Percentiles rank a stretch among this genome's conserved stretches.
These are phyloP conservation scores for Megamerina dolium DNA, from an alignment of 2,888 invertebrate genomes.

Conservation along the genomic window DNA sequence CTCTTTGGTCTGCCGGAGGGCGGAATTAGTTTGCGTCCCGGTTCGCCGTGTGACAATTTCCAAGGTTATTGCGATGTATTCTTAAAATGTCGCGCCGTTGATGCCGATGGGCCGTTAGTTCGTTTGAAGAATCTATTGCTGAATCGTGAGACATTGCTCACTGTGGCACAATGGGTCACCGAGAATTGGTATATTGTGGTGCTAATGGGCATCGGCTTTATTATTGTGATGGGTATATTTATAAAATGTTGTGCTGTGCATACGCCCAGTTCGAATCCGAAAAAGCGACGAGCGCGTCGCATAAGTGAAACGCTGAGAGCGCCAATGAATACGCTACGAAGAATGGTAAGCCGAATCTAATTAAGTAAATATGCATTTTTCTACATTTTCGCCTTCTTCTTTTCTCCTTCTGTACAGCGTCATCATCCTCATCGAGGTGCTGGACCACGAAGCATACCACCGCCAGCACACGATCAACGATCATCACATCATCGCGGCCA, in stretches of 20 bases:
- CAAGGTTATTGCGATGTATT: slow-evolving; percentile 99
- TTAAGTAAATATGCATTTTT: neutral
- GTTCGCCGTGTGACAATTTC: slow-evolving; percentile 98
- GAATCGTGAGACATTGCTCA: slow-evolving; percentile 80
- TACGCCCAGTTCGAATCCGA: slow-evolving; percentile 98
- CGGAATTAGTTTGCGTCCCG: slow-evolving; percentile 84
- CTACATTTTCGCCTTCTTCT: neutral
- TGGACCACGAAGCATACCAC: slow-evolving; percentile 51
- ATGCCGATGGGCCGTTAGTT: slow-evolving; percentile 96
- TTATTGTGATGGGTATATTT: slow-evolving; percentile 95
- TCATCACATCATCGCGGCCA: slow-evolving; percentile 31
- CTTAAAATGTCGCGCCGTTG: slow-evolving; percentile 95
- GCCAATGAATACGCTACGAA: slow-evolving; percentile 83
- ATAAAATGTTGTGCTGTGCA: slow-evolving; percentile 99
- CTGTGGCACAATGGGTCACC: slow-evolving; percentile 89
- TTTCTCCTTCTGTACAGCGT: slow-evolving; percentile 36
- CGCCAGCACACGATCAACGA: slow-evolving; percentile 51
- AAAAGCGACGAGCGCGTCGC: slow-evolving; percentile 89
- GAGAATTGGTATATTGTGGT: slow-evolving; percentile 95
- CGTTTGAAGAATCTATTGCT: slow-evolving; percentile 92
- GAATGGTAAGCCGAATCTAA: slow-evolving; percentile 61
- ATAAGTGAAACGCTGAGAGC: slow-evolving; percentile 85
- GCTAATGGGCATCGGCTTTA: slow-evolving; percentile 82
- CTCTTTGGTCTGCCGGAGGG: slow-evolving; percentile 67
- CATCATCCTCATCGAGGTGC: slow-evolving; percentile 47